These are phyloP conservation scores for Peromyscus leucopus DNA, from an alignment of 2,113 vertebrate genomes.

Conservation along the genomic window DNA sequence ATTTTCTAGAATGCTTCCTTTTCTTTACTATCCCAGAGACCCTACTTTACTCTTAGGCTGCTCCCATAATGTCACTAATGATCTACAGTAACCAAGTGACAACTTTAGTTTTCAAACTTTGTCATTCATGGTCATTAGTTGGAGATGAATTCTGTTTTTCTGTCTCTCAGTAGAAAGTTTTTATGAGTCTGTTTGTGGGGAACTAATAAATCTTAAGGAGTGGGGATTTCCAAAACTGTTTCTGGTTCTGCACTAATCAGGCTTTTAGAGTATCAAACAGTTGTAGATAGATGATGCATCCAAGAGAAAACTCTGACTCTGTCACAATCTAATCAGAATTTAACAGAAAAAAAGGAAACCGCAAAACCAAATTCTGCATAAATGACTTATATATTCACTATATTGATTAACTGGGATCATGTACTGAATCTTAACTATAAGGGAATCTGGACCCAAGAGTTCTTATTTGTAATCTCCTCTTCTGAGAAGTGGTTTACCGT, in stretches of 20 bases:
- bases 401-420: not conserved
- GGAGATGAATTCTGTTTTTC: not conserved
- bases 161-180: not conserved
- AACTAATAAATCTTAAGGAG: not conserved
- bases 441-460: not conserved
- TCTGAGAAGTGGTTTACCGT: not conserved
- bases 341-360: not conserved
- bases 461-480: not conserved
- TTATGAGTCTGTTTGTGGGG: too few relatives aligned
- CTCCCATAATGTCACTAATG: not conserved
- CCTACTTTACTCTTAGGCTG: not conserved
- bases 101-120: not conserved
- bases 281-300: not conserved
- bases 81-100: not conserved
- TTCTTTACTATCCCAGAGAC: not conserved
- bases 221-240: not conserved
- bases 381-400: not conserved
- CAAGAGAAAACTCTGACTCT: not conserved
- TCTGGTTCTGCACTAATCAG: not conserved
- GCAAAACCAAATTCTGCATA: not conserved
- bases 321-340: not conserved
- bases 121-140: not conserved
- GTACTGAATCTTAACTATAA: not conserved
- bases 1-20: not conserved
- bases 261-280: not conserved